phyloP scores from a whole-genome alignment of 2,797 vertebrate genomes.

The Graptemys geographica region DNA sequence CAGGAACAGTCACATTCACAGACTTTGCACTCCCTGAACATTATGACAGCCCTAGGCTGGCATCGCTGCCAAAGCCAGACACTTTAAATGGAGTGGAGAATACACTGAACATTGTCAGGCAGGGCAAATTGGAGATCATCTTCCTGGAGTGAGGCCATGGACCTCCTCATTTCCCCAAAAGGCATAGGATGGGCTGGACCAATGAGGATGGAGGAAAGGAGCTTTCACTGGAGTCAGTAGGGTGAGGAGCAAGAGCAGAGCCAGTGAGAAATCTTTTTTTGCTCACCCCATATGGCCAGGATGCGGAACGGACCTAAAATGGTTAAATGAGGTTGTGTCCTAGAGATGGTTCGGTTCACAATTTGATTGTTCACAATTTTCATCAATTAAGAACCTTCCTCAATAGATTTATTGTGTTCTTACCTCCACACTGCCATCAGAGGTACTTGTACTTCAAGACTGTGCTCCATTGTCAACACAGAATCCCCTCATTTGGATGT shows the following conservation, averaged over 20 bases:
- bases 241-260: background rate
- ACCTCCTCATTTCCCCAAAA: background rate
- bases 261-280: background rate
- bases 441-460: background rate
- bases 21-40: background rate
- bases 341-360: background rate
- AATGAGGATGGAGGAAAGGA: background rate
- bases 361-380: background rate
- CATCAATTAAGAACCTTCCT: background rate
- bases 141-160: background rate
- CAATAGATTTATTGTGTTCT: background rate
- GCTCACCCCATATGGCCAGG: background rate
- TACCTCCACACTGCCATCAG: background rate
- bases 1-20: background rate
- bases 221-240: background rate
- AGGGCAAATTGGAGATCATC: background rate
- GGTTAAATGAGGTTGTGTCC: background rate
- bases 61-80: background rate
- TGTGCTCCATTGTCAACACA: background rate
- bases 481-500: background rate
- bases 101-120: background rate
- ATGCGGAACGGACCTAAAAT: background rate
- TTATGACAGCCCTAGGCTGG: background rate
- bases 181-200: background rate
- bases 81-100: background rate